Base-by-base conservation (phyloP, 2,888 invertebrate species). In the Standfussiana lucernea region DNA sequence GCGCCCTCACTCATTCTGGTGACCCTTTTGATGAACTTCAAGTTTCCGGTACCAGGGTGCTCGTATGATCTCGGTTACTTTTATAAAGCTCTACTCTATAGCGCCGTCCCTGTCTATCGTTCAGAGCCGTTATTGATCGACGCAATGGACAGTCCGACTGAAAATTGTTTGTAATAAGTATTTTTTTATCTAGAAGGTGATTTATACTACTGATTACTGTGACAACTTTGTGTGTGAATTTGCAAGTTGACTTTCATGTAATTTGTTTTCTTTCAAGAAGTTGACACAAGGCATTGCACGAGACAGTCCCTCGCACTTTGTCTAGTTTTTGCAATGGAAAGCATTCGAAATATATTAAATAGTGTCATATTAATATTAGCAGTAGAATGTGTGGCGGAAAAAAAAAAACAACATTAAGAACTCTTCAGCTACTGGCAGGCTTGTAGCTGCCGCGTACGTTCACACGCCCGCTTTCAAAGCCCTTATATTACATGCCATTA, bases 51-150 rank as follows among this genome's bases (percentile, higher is more conserved):
- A 11, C 11, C 50, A 11, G 10, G 21, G 4, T 10, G 10, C 10
- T 61, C 61, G 70, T 32, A n/a, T 40, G n/a, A 8, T 7, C 18
- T 53, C 50, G 40, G 69, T 53, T 10, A 18, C 4, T 50, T 32
- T 40, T 5, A n/a, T 2, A 64, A 42, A 72, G 18, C 24, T 32
- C 6, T 3, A 13, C 24, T 50, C 15, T 21, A 56, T 73, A 56
- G 21, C 42, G 5, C 21, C 15, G 6, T 73, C 72, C 42, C 71
- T n/a, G 40, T 73, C 70, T n/a, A 6, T 5, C n/a, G 7, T 1
- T 6, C 72, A 32, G 42, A 73, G 32, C 32, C 35, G 8, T 3
- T 71, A 66, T 71, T 45, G 71, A 73, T 32, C 53, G n/a, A n/a
- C 13, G 24, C 11, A 70, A 70, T 35, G 53, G 24, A 70, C 53